Base-by-base conservation (phyloP, 2,888 invertebrate species). In the Macroteleia sp. region DNA sequence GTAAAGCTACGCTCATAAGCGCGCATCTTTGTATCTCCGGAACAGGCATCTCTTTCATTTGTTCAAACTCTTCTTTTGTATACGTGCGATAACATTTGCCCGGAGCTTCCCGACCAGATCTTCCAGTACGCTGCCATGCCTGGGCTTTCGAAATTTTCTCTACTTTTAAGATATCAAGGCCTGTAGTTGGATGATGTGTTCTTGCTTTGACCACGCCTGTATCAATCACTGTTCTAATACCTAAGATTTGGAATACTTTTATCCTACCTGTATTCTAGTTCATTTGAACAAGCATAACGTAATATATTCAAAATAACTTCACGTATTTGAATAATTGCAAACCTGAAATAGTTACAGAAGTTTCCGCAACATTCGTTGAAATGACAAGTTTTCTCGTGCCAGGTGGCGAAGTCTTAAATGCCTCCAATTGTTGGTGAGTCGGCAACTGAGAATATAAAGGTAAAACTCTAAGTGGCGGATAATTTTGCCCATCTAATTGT, bases 301-400 rank as follows among this genome's bases (percentile, higher is more conserved):
- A n/a, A n/a, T n/a, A n/a, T n/a, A n/a, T n/a, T n/a, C n/a, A n/a
- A n/a, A n/a, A n/a, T n/a, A n/a, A n/a, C n/a, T n/a, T n/a, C n/a
- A n/a, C n/a, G n/a, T n/a, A n/a, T n/a, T n/a, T n/a, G n/a, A n/a
- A n/a, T n/a, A n/a, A n/a, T n/a, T n/a, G n/a, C n/a, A n/a, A 46
- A 91, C 95, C 95, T 64, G 96, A 96, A 83, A 99, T 99, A 0
- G 99, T 99, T 22, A 99, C 94, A 1, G 99, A 99, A 0, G 99
- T 98, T 92, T 99, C 99, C 0, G 99, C 99, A 80, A 99, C 97
- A 91, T 99, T 99, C 25, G 99, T 99, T 4, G 98, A 96, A 50
- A 99, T 93, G 22, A 99, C 95, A 19, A 99, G 95, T 92, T 99
- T 99, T 59, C 99, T 93, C 14, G 94, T 94, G 70, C 95, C 95